Base-by-base conservation (phyloP, 2,113 vertebrate genomes). In the Eleginops maclovinus region DNA sequence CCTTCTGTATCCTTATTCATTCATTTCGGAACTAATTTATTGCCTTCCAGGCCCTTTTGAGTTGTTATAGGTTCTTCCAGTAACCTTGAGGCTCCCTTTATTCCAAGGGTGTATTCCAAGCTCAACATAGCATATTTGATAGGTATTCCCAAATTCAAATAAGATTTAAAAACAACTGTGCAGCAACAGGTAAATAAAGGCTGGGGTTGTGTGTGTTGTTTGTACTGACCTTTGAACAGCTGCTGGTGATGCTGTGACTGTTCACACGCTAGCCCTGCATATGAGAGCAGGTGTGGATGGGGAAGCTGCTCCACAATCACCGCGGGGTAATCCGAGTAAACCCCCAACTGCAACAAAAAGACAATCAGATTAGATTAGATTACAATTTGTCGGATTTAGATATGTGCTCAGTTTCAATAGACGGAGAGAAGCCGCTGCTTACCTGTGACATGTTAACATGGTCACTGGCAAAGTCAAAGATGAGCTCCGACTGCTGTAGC, bases 381-480 rank as follows among this genome's bases (percentile, higher is more conserved):
- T 31, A 14, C 19, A 2, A 14, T 61, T 24, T 26, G 17, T 49
- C 13, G 17, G 14, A 36, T n/a, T 49, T 4, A 36, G 50, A 21
- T 53, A 3, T 22, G 19, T 51, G 9, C 36, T 17, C 36, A 41
- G n/a, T 28, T 21, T n/a, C 3, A 17, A 50, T 55, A 51, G 28
- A 19, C 1, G 58, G 49, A 53, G 11, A 53, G 22, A 70, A 41
- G 9, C 22, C 10, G 3, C 51, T 63, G 26, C 14, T 19, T 49
- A 94, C 97, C 96, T 98, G 96, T 71, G 95, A 94, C 81, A 96
- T 93, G 90, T 94, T 96, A 85, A 97, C 95, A 91, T 96, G 95
- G 94, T 96, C 97, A 90, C 96, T 97, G 90, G 96, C 96, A 91
- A 97, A 98, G 77, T 99, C 97, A 95, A 98, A 98, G 74, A 97